phyloP scores from a whole-genome alignment of 2,888 invertebrate species.

The Sphinx pinastri region DNA sequence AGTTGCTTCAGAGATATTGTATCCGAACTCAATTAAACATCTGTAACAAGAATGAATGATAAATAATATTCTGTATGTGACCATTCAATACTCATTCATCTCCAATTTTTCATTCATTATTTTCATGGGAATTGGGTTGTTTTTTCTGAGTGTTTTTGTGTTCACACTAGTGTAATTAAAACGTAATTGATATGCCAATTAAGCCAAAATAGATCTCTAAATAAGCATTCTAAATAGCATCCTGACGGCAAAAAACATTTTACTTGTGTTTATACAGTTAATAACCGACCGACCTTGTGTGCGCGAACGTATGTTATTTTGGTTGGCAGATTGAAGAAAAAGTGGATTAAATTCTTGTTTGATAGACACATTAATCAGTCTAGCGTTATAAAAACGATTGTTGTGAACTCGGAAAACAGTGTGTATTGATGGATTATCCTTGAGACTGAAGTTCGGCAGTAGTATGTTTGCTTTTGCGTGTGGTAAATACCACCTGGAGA shows the following conservation, averaged over 20 bases:
- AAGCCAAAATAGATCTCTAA: slow-evolving; percentile 7
- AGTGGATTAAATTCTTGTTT: slow-evolving; percentile 46
- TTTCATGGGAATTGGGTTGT: slow-evolving; percentile 69
- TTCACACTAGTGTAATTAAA: slow-evolving; percentile 46
- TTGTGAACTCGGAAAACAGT: slow-evolving; percentile 30
- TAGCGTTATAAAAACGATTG: slow-evolving; percentile 19
- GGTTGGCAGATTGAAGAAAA: slow-evolving; percentile 58
- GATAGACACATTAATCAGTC: slow-evolving; percentile 20
- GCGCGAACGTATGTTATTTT: slow-evolving; percentile 62
- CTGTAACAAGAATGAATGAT: background rate
- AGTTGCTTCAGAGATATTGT: no score
- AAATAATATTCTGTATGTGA: background rate
- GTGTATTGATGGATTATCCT: slow-evolving; percentile 45
- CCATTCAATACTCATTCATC: background rate
- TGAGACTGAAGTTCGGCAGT: slow-evolving; percentile 53
- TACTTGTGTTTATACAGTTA: slow-evolving; percentile 40
- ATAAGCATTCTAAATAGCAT: slow-evolving; percentile 31
- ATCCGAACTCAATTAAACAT: no score
- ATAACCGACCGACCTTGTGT: slow-evolving; percentile 67
- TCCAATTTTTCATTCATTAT: slow-evolving; percentile 49
- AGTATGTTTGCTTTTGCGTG: slow-evolving; percentile 77
- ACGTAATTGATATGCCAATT: slow-evolving; percentile 37
- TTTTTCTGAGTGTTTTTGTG: no score
- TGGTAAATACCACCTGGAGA: slow-evolving; percentile 72
- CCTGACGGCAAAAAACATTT: slow-evolving; percentile 41